Evolutionary conservation across 2,113 vertebrate species (phyloP), one percentile per base, ranked within the genome.

Genomic region (Malurus elegans): DNA sequence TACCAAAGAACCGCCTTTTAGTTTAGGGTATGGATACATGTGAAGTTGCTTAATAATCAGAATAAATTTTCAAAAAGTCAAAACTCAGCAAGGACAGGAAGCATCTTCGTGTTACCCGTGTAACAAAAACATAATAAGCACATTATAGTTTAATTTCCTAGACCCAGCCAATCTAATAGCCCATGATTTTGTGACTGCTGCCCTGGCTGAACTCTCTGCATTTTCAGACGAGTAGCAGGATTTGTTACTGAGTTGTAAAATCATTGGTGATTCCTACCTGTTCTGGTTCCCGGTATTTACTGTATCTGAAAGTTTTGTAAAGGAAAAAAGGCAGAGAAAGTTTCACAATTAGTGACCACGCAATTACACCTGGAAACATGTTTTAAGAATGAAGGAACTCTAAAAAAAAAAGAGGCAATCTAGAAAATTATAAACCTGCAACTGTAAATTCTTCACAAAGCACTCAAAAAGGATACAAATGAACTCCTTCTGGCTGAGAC

Each of bases 381-480:
- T 58, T 86, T 82, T 74, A 86, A 60, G 32, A 90, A 81, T 12
- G 28, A 90, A 73, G 18, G 21, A 79, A 51, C 14, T 6, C 32
- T 54, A 45, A 38, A 96, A 67, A 29, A 53, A 32, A 57, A 1
- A 0, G 18, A 34, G 12, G 18, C 31, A 56, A 45, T 53, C 21
- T 38, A 51, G 50, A 50, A 78, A 76, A 73, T 16, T 9, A 7
- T 23, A 58, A 26, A 36, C 71, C 23, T 61, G 23, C 19, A 60
- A 48, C 32, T 60, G 18, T 14, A 69, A 57, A 53, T 38, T 24
- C 9, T 45, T 84, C 56, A 64, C 18, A 64, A 66, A 70, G 20
- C 13, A 8, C 34, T 76, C 38, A 32, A 44, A 53, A 98, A 99
- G 99, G 99, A 99, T 99, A 99, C 99, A 99, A 97, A 88, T 99